phyloP scores from a whole-genome alignment of 23 tunicate species.

The Corella eumyota region DNA sequence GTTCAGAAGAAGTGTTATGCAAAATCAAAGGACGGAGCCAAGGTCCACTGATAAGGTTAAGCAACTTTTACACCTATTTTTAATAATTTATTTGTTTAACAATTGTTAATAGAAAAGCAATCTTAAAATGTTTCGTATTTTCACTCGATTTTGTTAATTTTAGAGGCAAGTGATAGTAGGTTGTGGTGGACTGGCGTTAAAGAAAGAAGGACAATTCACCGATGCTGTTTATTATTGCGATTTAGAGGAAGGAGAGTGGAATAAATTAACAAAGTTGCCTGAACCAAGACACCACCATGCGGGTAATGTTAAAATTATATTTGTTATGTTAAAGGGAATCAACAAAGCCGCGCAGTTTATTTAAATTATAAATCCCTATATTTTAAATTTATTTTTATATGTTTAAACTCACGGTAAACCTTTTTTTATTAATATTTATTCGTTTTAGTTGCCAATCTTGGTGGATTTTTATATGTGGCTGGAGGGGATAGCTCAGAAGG shows the following conservation, averaged over 20 bases:
- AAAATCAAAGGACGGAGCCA: conserved; percentile 27
- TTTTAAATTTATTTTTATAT: neutral
- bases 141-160: neutral
- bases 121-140: neutral
- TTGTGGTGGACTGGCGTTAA: conserved; percentile 55
- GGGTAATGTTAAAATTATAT: conserved; percentile 17
- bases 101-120: neutral
- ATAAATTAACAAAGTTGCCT: conserved; percentile 37
- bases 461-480: conserved; percentile 51
- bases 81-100: neutral
- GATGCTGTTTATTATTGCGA: conserved; percentile 26
- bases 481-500: conserved; percentile 57
- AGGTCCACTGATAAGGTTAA: conserved; percentile 22
- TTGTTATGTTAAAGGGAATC: neutral
- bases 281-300: conserved; percentile 78
- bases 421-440: neutral
- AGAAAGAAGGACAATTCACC: conserved; percentile 34
- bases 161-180: conserved; percentile 37
- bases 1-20: conserved; percentile 31
- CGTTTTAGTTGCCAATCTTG: conserved; percentile 36
- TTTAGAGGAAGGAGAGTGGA: conserved; percentile 30
- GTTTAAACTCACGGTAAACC: neutral
- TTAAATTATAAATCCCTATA: neutral
- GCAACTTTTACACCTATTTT: neutral
- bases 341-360: neutral